A percentile compares a stretch with the other conserved stretches of the same genome.
phyloP scores from a whole-genome alignment of 2,113 vertebrate genomes.

The Polyodon spathula region DNA sequence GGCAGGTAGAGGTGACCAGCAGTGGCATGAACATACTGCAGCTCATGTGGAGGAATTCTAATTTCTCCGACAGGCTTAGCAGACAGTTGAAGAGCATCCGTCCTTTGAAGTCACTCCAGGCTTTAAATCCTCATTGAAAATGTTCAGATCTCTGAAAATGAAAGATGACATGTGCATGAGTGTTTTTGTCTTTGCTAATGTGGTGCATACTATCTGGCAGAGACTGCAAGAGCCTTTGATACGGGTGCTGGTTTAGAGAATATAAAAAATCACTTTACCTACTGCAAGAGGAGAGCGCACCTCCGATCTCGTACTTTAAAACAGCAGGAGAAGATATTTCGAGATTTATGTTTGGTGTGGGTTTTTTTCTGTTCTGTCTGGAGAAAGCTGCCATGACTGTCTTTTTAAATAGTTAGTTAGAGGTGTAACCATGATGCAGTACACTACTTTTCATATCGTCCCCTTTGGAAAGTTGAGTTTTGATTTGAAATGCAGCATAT shows the following conservation, averaged over 20 bases:
- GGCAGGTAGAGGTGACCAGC: background rate
- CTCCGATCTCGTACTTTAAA: background rate
- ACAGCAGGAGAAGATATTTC: background rate
- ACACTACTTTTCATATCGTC: too few species aligned
- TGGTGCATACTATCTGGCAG: background rate
- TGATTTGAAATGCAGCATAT: too few species aligned
- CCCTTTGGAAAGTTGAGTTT: too few species aligned
- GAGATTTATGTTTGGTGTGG: background rate
- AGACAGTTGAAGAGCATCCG: background rate
- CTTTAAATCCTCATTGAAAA: constrained; percentile 17
- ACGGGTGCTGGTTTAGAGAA: background rate
- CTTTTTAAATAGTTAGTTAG: background rate
- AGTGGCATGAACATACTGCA: background rate
- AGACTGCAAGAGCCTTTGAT: background rate
- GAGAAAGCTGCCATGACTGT: background rate
- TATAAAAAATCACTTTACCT: background rate
- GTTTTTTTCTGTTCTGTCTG: background rate
- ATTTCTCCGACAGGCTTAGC: constrained; percentile 1
- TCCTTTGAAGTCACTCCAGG: constrained; percentile 12
- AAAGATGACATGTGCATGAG: constrained; percentile 17
- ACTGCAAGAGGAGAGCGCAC: background rate
- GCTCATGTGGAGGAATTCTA: background rate
- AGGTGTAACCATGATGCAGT: too few species aligned
- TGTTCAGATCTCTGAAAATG: constrained; percentile 15
- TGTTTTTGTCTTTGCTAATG: constrained; percentile 1